Evolutionary conservation across 2,888 invertebrate genomes (phyloP).

Genomic region (Melieria picta): DNA sequence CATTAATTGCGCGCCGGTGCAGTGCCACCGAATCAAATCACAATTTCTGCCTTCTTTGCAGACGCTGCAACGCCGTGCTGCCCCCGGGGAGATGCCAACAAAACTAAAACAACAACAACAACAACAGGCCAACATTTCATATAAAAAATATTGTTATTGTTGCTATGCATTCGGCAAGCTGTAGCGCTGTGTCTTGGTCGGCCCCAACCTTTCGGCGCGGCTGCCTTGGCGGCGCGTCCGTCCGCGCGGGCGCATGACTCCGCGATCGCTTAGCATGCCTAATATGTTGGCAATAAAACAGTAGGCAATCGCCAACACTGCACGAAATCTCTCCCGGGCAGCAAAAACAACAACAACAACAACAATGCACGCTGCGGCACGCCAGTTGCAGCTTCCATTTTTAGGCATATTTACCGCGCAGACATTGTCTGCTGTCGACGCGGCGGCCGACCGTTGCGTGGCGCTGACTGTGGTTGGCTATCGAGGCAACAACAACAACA

Average conservation of each 20-base stretch:
- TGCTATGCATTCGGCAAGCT: constrained; percentile 1
- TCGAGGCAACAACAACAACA: too few relatives aligned
- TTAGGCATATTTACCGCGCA: background rate
- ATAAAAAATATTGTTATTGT: constrained; percentile 28
- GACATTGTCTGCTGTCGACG: constrained; percentile 1
- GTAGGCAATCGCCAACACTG: constrained; percentile 50
- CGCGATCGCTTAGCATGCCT: constrained; percentile 47
- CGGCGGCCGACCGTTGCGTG: background rate
- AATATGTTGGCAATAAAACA: constrained; percentile 57
- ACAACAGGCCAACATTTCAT: constrained; percentile 10
- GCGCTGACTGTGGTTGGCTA: too few relatives aligned
- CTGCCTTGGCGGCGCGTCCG: constrained; percentile 10
- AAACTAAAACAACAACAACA: constrained; percentile 24
- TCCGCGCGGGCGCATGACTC: constrained; percentile 38
- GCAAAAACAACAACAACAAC: constrained; percentile 1
- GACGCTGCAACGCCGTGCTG: constrained; percentile 43
- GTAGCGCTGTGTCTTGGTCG: constrained; percentile 25
- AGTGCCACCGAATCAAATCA: constrained; percentile 50
- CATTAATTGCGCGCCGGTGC: constrained; percentile 34
- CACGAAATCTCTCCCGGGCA: constrained; percentile 31
- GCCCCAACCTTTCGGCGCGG: constrained; percentile 12
- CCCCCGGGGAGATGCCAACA: constrained; percentile 40
- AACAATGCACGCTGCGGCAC: background rate
- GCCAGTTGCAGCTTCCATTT: background rate
- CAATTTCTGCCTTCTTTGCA: constrained; percentile 40